phyloP scores from a whole-genome alignment of 2,113 vertebrate species.

The Boleophthalmus pectinirostris region DNA sequence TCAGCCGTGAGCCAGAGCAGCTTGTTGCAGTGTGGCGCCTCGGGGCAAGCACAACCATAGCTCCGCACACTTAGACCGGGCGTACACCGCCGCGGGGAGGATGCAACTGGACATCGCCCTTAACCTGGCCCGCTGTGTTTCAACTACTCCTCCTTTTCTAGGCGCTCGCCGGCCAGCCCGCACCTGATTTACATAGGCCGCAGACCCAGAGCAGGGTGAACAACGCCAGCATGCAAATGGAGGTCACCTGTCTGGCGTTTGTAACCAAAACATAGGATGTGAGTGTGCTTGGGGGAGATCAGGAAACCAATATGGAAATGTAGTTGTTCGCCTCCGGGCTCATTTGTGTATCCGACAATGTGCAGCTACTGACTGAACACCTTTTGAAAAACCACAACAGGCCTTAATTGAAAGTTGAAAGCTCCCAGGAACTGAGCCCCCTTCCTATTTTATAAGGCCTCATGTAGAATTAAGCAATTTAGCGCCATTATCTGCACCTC shows the following conservation, averaged over 20 bases:
- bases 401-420: slow-evolving; percentile 8
- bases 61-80: slow-evolving; percentile 15
- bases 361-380: slow-evolving; percentile 54
- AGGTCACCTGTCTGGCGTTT: slow-evolving; percentile 46
- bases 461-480: background rate
- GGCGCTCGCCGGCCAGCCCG: background rate
- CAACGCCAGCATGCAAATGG: slow-evolving; percentile 58
- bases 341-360: slow-evolving; percentile 53
- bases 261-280: slow-evolving; percentile 50
- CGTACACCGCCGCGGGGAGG: slow-evolving; percentile 45
- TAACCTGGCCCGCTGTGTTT: slow-evolving; percentile 20
- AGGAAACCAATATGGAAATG: slow-evolving; percentile 72
- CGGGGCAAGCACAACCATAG: slow-evolving; percentile 40
- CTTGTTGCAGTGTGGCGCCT: slow-evolving; percentile 50
- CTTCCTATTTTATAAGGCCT: background rate
- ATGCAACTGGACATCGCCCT: slow-evolving; percentile 51
- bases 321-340: slow-evolving; percentile 45
- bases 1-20: slow-evolving; percentile 56
- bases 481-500: background rate
- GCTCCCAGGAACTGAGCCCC: slow-evolving; percentile 1
- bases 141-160: background rate
- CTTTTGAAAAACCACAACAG: slow-evolving; percentile 36
- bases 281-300: slow-evolving; percentile 38
- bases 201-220: slow-evolving; percentile 13
- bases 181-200: slow-evolving; percentile 51